Evolutionary conservation across 2,113 vertebrate genomes (phyloP), one percentile per base, ranked within the genome.

Genomic region (Tupaia chinensis): DNA sequence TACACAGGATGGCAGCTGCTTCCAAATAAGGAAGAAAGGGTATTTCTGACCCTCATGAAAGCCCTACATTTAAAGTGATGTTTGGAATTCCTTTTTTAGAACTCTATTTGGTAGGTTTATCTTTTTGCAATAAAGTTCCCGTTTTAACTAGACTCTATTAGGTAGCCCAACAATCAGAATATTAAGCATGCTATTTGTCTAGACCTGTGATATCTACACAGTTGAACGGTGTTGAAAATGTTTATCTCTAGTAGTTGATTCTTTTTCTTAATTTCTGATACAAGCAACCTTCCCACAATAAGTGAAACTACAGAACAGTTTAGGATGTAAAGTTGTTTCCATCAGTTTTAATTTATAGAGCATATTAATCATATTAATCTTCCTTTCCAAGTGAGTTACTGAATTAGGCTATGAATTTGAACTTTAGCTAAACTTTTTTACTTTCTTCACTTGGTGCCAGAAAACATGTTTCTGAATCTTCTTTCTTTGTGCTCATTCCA

Each of bases 401-500:
- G 53, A 88, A 23, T 91, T 77, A 93, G 58, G 61, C 72, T 90
- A 73, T 29, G 32, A 78, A 84, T 78, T 72, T 86, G 54, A 96
- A 96, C 81, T 96, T 96, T 29, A 95, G 17, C 9, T 81, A 72
- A 96, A 29, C 56, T 73, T 80, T 69, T 32, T 17, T 80, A 58
- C 32, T 19, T 79, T 61, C 70, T 66, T 74, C 2, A 29, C 22
- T 83, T 72, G 68, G 13, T 95, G 84, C 77, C 87, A 92, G 86
- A 96, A 92, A 92, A 22, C 65, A 54, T 83, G 13, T 92, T 88
- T 74, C 54, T 82, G 58, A 65, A 74, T 86, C 92, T 89, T 95
- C 77, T 94, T 93, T 87, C 63, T 94, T 95, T 85, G 93, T 88
- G 63, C 14, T 87, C 44, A 74, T 95, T 95, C 97, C 91, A 97